Evolutionary conservation across 2,797 vertebrate genomes (phyloP).

Genomic region (Arrhamphus sclerolepis): DNA sequence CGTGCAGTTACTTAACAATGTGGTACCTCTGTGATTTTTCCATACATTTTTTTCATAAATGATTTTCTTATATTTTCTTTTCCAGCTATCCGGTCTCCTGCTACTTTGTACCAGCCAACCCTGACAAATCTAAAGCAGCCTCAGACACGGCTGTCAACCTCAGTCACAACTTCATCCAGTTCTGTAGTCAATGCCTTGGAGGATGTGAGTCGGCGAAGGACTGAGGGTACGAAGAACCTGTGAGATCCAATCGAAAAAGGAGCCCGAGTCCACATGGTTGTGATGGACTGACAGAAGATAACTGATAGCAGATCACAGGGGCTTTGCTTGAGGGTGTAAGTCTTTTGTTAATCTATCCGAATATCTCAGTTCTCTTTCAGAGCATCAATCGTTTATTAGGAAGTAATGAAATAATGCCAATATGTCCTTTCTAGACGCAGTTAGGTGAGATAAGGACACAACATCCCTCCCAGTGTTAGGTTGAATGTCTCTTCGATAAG

Average conservation of each 20-base stretch:
- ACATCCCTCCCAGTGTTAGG: no score
- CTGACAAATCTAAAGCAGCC: slow-evolving; percentile 4
- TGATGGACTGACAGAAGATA: slow-evolving; percentile 62
- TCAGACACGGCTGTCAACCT: neutral
- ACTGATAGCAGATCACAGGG: slow-evolving; percentile 57
- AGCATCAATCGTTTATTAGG: slow-evolving; percentile 26
- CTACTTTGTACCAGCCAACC: slow-evolving; percentile 19
- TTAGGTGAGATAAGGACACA: no score
- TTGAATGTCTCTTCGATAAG: no score
- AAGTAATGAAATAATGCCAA: no score
- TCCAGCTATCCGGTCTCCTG: slow-evolving; percentile 32
- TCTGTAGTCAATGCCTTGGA: slow-evolving; percentile 9
- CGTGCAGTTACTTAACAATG: no score
- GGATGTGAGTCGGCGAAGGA: slow-evolving; percentile 50
- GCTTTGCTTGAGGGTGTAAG: slow-evolving; percentile 68
- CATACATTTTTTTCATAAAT: neutral
- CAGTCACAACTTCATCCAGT: slow-evolving; percentile 24
- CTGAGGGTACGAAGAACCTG: slow-evolving; percentile 31
- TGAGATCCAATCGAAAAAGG: slow-evolving; percentile 24
- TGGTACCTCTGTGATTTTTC: neutral
- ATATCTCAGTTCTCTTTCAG: slow-evolving; percentile 23
- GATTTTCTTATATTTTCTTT: slow-evolving; percentile 18
- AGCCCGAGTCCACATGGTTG: slow-evolving; percentile 38
- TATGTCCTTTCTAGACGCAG: no score
- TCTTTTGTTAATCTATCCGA: slow-evolving; percentile 43